Base-by-base conservation (phyloP, 1,140 invertebrate genomes). In the Eueides isabella region DNA sequence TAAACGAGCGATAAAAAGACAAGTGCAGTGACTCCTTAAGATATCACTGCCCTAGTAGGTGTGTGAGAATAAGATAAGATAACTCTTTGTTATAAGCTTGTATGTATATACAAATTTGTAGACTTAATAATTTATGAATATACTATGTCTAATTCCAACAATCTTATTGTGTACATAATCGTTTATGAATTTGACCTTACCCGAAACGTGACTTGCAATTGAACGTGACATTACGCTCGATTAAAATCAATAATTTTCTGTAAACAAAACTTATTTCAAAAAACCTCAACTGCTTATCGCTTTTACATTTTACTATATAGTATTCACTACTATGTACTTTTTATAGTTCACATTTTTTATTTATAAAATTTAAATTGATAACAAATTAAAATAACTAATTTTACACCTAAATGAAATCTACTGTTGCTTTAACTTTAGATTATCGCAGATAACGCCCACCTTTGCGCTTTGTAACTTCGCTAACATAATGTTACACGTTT, bases 131-230 rank as follows among this genome's bases (percentile, higher is more conserved):
- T 1, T 23, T 11, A 26, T 23, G n/a, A 62, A 70, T 44, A 61
- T 5, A 14, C 19, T 33, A 35, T 64, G 28, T 33, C 19, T 14
- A 67, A 6, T 0, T 62, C 41, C 31, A 14, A 12, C 12, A 26
- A 28, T 30, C 4, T 66, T 33, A 61, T 69, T 75, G 26, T 65
- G 29, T 26, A 30, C 14, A 28, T 12, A n/a, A 44, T 5, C 5
- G 14, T 48, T 66, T 29, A 72, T 72, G 71, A 55, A 55, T 66
- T 66, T 72, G 63, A 66, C 44, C 71, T 72, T 72, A 67, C 29
- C 28, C 41, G 16, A 55, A 67, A 67, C 66, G 66, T 67, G 41
- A 67, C 66, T 67, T 48, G 26, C 26, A 65, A 44, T 48, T 38
- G 28, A 48, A 55, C 62, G 29, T 65, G 70, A 71, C 38, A 65